Percentiles rank a stretch among this genome's conserved stretches.
Evolutionary conservation across 2,113 vertebrate species (phyloP).

Genomic region (Mus spicilegus): DNA sequence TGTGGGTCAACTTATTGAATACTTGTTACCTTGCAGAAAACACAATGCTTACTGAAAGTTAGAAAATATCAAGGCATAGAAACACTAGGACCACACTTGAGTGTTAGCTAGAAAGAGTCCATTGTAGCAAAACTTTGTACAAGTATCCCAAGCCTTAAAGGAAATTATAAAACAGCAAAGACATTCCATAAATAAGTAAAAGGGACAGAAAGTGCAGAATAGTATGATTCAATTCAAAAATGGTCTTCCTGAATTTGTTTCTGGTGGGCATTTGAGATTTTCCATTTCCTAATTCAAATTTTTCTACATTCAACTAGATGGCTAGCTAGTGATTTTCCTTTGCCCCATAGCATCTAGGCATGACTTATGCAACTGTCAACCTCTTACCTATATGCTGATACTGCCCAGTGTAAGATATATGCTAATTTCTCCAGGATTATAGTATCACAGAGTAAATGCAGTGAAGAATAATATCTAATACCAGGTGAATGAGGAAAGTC

Average conservation of each 20-base stretch:
- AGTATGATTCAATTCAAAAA: conserved; percentile 55
- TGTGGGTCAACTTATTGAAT: conserved; percentile 30
- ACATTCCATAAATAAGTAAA: conserved; percentile 27
- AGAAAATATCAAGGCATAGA: background rate
- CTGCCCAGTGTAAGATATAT: background rate
- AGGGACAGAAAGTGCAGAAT: background rate
- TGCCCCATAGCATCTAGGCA: background rate
- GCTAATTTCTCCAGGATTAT: background rate
- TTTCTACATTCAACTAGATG: background rate
- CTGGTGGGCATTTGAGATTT: background rate
- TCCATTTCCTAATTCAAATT: background rate
- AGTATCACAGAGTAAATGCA: background rate
- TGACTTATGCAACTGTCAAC: background rate
- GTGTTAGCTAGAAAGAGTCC: background rate
- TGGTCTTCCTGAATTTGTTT: background rate
- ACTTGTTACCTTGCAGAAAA: conserved; percentile 31
- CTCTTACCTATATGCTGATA: background rate
- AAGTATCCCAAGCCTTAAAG: conserved; percentile 23
- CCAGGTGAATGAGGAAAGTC: background rate
- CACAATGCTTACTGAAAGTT: background rate
- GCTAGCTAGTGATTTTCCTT: background rate
- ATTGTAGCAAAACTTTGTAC: background rate
- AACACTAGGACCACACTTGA: background rate
- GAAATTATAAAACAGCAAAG: conserved; percentile 43
- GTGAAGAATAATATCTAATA: background rate